A percentile compares a stretch with the other conserved stretches of the same genome.
phyloP scores from a whole-genome alignment of 2,797 vertebrate species.

The Perodicticus potto region DNA sequence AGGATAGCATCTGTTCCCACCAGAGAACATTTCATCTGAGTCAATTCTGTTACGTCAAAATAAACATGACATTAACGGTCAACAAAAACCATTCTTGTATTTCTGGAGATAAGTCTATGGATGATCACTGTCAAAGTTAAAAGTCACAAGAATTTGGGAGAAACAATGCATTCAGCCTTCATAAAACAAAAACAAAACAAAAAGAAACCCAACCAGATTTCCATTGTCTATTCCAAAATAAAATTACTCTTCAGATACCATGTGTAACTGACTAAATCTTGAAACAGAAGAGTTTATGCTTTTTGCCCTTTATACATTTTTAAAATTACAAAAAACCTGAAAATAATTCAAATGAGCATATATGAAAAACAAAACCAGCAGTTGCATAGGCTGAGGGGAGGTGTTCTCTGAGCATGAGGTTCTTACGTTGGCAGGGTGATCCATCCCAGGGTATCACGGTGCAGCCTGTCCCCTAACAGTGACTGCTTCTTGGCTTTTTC shows the following conservation, averaged over 20 bases:
- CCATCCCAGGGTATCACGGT: background rate
- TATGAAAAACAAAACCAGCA: background rate
- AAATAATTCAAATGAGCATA: background rate
- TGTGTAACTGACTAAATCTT: background rate
- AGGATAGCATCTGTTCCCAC: background rate
- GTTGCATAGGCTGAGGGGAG: fast-evolving
- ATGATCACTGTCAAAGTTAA: background rate
- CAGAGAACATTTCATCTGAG: constrained; percentile 33
- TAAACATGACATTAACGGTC: background rate
- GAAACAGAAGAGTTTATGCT: background rate
- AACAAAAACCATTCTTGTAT: background rate
- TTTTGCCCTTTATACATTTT: constrained; percentile 18
- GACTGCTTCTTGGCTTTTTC: background rate
- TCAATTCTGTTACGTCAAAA: background rate
- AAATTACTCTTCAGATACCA: background rate
- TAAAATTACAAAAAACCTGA: constrained; percentile 16
- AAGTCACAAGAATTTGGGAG: background rate
- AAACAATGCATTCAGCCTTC: background rate
- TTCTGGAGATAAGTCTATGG: background rate
- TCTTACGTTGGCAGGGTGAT: fast-evolving
- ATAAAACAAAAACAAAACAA: background rate
- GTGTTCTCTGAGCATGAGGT: background rate
- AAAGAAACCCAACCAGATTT: background rate
- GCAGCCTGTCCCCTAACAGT: background rate
- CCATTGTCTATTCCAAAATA: background rate